Conservation (phyloP, 2,797 vertebrate species). For the Notamacropus eugenii region DNA sequence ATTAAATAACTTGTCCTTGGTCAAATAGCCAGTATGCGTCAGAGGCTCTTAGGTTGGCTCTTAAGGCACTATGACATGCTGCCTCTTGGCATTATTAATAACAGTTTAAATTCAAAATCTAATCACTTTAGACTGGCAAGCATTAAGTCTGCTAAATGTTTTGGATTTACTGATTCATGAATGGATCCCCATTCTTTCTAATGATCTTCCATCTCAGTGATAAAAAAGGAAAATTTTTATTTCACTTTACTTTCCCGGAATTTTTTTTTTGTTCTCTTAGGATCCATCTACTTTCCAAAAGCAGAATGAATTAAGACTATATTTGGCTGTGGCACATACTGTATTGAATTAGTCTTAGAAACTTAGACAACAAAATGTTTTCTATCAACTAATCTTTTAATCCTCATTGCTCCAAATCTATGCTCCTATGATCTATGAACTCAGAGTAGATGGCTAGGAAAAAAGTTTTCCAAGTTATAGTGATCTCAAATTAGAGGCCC, state of each 20-base stretch:
- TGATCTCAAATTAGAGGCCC: not conserved
- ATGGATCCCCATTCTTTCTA: not conserved
- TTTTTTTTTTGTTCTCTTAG: not conserved
- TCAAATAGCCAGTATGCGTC: not conserved
- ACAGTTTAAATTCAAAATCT: not conserved
- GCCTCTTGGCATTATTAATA: not conserved
- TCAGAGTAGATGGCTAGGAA: too few relatives aligned
- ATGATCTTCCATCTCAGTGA: not conserved
- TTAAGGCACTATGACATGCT: not conserved
- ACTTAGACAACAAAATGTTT: not conserved
- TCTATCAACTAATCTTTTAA: not conserved
- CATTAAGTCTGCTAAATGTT: not conserved
- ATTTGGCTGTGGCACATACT: not conserved
- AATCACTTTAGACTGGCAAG: not conserved
- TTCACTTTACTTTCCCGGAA: not conserved
- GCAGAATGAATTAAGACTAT: not conserved
- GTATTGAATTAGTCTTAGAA: not conserved
- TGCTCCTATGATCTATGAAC: not conserved
- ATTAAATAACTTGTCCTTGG: not conserved
- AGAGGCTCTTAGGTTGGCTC: not conserved
- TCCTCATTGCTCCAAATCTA: not conserved
- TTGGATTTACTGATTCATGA: not conserved
- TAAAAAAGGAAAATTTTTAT: not conserved
- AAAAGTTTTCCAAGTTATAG: not conserved
- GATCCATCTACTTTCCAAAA: not conserved